These are phyloP conservation scores for Drosophila meridiana DNA, from an alignment of 2,888 invertebrate genomes.

Conservation along the genomic window DNA sequence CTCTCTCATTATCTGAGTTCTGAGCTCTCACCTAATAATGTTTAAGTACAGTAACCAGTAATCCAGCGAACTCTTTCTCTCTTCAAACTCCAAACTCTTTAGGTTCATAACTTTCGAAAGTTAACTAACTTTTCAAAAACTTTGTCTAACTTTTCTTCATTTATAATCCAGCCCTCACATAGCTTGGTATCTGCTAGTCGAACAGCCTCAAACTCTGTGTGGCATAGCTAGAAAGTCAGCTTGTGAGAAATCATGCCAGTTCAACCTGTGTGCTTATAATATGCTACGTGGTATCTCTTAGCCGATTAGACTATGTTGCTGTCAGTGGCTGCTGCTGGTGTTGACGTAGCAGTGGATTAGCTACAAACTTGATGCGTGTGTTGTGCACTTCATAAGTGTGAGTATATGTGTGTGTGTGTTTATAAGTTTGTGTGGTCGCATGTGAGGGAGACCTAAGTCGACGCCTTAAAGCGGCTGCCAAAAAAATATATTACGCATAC, in stretches of 20 bases:
- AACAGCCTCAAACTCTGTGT: neutral
- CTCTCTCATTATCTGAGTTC: neutral
- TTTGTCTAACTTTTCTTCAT: neutral
- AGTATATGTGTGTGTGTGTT: conserved; percentile 6
- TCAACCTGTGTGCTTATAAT: neutral
- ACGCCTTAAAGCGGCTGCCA: conserved; percentile 29
- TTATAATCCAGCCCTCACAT: neutral
- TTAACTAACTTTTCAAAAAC: neutral
- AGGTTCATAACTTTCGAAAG: neutral
- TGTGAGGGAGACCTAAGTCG: conserved; percentile 4
- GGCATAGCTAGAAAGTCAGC: neutral
- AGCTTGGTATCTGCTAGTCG: conserved; percentile 23
- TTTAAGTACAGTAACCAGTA: neutral
- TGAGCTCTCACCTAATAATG: neutral
- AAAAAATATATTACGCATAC: conserved; percentile 46
- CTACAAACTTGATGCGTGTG: conserved; percentile 27
- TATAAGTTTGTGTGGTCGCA: neutral
- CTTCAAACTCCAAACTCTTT: neutral
- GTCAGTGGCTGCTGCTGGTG: conserved; percentile 11
- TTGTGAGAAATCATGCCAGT: neutral
- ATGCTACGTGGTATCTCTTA: conserved; percentile 14
- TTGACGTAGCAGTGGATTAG: conserved; percentile 51
- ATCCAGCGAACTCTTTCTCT: neutral
- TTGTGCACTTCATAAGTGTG: conserved; percentile 28
- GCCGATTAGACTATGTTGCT: conserved; percentile 10